Evolutionary conservation across 1,140 invertebrate species (phyloP).

Genomic region (Bombus ignitus): DNA sequence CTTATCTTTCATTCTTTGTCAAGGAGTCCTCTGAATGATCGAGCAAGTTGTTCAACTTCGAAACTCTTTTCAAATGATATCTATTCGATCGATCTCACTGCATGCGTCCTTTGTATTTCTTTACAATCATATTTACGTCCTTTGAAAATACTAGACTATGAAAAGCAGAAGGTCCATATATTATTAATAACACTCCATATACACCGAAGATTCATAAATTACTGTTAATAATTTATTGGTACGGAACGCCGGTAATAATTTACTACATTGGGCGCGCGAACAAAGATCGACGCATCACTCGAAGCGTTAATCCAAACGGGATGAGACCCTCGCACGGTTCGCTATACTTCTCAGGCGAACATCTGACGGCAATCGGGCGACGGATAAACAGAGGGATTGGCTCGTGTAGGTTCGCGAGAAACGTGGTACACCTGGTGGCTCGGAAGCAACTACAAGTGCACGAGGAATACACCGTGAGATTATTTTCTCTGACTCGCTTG

Average conservation of each 20-base stretch:
- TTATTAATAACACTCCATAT: not conserved
- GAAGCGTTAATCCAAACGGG: conserved; percentile 2
- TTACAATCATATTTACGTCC: too few species aligned
- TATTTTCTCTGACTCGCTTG: conserved; percentile 41
- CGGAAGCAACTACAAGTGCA: not conserved
- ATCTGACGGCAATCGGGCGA: not conserved
- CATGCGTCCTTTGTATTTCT: too few species aligned
- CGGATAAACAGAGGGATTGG: conserved; percentile 1
- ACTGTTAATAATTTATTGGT: not conserved
- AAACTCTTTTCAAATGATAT: not conserved
- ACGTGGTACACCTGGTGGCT: conserved; percentile 21
- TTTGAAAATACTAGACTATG: too few species aligned
- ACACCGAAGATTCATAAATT: not conserved
- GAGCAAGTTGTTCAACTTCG: not conserved
- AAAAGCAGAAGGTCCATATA: not conserved
- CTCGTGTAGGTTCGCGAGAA: not conserved
- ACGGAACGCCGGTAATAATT: not conserved
- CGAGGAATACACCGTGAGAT: not conserved
- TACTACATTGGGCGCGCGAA: not conserved
- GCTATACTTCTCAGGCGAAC: not conserved
- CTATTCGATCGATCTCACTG: too few species aligned
- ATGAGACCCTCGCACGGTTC: not conserved
- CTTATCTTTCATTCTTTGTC: not conserved
- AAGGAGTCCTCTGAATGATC: not conserved
- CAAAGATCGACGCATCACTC: not conserved